Conservation (phyloP, 2,888 invertebrate genomes). For the Tiliacea aurago region DNA sequence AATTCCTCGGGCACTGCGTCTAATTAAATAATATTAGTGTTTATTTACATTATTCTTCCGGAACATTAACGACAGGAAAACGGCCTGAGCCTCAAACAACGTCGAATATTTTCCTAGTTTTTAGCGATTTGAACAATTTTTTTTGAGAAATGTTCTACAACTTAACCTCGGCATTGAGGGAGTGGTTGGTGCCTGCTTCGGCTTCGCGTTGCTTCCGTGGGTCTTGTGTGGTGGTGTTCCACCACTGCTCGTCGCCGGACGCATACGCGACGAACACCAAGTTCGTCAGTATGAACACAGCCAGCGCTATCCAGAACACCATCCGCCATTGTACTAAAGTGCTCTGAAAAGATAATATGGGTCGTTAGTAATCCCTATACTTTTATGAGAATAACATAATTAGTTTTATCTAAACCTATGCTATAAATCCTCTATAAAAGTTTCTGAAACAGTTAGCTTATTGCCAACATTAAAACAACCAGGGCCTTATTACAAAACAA, state of each 20-base stretch:
- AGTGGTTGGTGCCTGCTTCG: slow-evolving; percentile 73
- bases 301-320: slow-evolving; percentile 95
- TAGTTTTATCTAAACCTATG: too few relatives aligned
- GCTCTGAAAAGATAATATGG: slow-evolving; percentile 83
- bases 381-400: background rate
- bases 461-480: too few relatives aligned
- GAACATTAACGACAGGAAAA: slow-evolving; percentile 58
- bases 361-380: slow-evolving; percentile 8
- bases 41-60: slow-evolving; percentile 59
- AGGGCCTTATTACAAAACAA: too few relatives aligned
- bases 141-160: slow-evolving; percentile 68
- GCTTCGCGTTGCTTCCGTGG: slow-evolving; percentile 78
- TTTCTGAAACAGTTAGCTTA: too few relatives aligned
- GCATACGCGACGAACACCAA: slow-evolving; percentile 93
- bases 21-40: slow-evolving; percentile 52
- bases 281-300: slow-evolving; percentile 93
- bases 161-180: slow-evolving; percentile 83
- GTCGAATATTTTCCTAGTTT: slow-evolving; percentile 56
- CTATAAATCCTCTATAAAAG: too few relatives aligned
- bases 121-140: slow-evolving; percentile 51
- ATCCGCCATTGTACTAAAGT: slow-evolving; percentile 93
- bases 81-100: slow-evolving; percentile 50
- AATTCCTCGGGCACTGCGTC: slow-evolving; percentile 37
- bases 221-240: slow-evolving; percentile 91
- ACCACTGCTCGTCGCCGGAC: slow-evolving; percentile 94